Evolutionary conservation across 2,797 vertebrate genomes (phyloP), one percentile per base, ranked within the genome.

Genomic region (Eupleurogrammus muticus): DNA sequence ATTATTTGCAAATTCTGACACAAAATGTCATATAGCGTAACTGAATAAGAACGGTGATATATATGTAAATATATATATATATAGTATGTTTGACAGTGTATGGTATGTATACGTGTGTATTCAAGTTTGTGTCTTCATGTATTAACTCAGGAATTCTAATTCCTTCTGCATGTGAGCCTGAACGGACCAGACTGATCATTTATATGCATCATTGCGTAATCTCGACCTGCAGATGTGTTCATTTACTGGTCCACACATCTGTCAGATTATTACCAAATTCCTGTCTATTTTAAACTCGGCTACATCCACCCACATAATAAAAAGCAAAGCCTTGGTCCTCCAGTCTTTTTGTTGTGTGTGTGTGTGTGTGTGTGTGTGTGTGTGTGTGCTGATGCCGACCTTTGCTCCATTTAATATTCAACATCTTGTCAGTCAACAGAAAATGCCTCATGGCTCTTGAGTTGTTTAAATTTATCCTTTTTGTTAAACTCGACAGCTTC

Each of bases 21-120:
- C n/a, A n/a, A n/a, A n/a, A n/a, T n/a, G n/a, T n/a, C n/a, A n/a
- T n/a, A n/a, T n/a, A n/a, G n/a, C n/a, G n/a, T n/a, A n/a, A n/a
- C n/a, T n/a, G n/a, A n/a, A n/a, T n/a, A n/a, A n/a, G n/a, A n/a
- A n/a, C n/a, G n/a, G n/a, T n/a, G n/a, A n/a, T n/a, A n/a, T n/a
- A n/a, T n/a, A n/a, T n/a, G n/a, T n/a, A n/a, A n/a, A n/a, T n/a
- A n/a, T n/a, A n/a, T n/a, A n/a, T n/a, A n/a, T n/a, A n/a, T n/a
- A n/a, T n/a, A n/a, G n/a, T n/a, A n/a, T n/a, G n/a, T n/a, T n/a
- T n/a, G n/a, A n/a, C n/a, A 65, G 13, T 21, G 48, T 67, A 69
- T 40, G 44, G 44, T 61, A 65, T 52, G 35, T 44, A 3, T n/a
- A 42, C 38, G 32, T 47, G 16, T 34, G 36, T 63, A 42, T 57